Base-by-base conservation (phyloP, 2,888 invertebrate species). In the Matsumyia berberina region DNA sequence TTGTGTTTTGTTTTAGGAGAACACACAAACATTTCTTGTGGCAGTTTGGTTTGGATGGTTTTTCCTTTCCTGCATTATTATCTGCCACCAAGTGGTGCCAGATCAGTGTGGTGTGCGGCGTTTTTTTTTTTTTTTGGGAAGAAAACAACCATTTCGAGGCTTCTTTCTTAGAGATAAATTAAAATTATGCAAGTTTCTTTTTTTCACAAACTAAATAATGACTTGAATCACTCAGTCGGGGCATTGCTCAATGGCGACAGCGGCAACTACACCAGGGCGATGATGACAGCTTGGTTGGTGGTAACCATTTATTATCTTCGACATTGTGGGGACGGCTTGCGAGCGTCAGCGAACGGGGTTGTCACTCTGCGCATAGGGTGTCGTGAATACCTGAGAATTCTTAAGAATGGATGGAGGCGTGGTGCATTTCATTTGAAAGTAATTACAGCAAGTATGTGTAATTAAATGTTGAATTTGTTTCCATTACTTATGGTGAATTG, bases 111-210 rank as follows among this genome's bases (percentile, higher is more conserved):
- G 49, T 57, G 72, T 64, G 19, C 46, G 31, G 15, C 19, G 51
- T 62, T 29, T 55, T 60, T 24, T 39, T 55, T 44, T 24, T 39
- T 42, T 17, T 49, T 46, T 19, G 37, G 37, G 24, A 24, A 24
- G 24, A 24, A 73, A 62, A 57, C 51, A 74, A 49, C 73, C 57
- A 70, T 74, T 85, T 85, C 74, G 74, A 85, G 57, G 80, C 85
- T 64, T 85, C 80, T 80, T 85, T 85, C 80, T 80, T 80, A 85
- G 64, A 85, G 85, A 85, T 85, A 85, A 85, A 85, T 85, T 85
- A 85, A 85, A 85, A 80, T 85, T 80, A 85, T 80, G 85, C 85
- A 85, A 85, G 69, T 74, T 72, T n/a, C n/a, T n/a, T n/a, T n/a
- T n/a, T 55, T 85, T 80, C 85, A 80, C 85, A 85, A 85, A 80